Evolutionary conservation across 1,140 invertebrate genomes (phyloP).

Genomic region (Latrodectus geometricus): DNA sequence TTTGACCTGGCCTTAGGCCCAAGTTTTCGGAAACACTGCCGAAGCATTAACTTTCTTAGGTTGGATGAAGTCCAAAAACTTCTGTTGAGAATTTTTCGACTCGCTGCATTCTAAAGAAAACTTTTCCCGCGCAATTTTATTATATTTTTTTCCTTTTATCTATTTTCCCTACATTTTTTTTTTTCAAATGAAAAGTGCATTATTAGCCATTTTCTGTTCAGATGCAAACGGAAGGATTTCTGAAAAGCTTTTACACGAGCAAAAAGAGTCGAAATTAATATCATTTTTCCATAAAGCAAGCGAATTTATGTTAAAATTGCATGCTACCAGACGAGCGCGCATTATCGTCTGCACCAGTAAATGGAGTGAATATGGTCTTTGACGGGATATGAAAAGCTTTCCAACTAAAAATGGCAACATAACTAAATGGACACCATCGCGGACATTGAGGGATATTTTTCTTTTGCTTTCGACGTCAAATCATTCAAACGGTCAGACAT

Average conservation of each 20-base stretch:
- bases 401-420: neutral
- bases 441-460: neutral
- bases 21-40: slow-evolving; percentile 1
- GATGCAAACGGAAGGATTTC: neutral
- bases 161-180: neutral
- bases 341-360: neutral
- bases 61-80: neutral
- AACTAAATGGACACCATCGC: neutral
- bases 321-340: neutral
- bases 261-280: neutral
- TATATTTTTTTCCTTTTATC: neutral
- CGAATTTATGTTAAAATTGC: neutral
- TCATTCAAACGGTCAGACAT: no score
- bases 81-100: neutral
- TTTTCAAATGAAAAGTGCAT: neutral
- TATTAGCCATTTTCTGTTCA: neutral
- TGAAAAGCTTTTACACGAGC: neutral
- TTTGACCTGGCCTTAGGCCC: neutral
- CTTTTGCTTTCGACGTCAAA: no score
- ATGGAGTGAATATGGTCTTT: neutral
- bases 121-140: neutral
- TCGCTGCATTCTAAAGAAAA: neutral
- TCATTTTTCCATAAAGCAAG: neutral
- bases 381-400: neutral
- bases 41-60: neutral